Evolutionary conservation across 2,797 vertebrate genomes (phyloP), one percentile per base, ranked within the genome.

Genomic region (Enteromius anoplus): DNA sequence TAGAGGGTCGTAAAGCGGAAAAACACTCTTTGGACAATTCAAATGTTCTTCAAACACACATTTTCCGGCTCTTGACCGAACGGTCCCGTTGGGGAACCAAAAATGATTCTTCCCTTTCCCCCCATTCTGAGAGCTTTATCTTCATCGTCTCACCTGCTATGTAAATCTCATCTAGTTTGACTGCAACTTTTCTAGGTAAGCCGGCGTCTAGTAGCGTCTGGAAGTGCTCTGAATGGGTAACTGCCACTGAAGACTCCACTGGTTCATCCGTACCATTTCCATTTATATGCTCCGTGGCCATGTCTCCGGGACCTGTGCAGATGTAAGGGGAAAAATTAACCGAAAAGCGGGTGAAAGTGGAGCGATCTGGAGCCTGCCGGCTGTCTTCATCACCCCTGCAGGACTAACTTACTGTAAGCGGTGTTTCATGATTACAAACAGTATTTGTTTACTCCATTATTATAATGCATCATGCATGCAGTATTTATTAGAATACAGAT

Each of bases 111-210:
- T 62, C 58, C 23, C 12, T 29, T 29, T 12, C 53, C 1, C 3
- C 23, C 11, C 2, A 6, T 26, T 23, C 11, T 0, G 23, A 23
- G 3, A 62, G 23, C 58, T 26, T 62, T 14, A 12, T 14, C 5
- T 2, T 23, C 26, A 40, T 19, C n/a, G 93, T 94, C 97, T 98
- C 98, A 99, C 98, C 98, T 99, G 98, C 97, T 97, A 99, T 94
- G 96, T 99, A 99, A 97, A 99, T 99, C 98, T 99, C 98, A 95
- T 99, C 98, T 97, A 99, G 97, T 97, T 99, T 99, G 97, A 98
- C 98, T 96, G 98, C 98, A 97, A 99, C 98, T 98, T 99, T 98
- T 97, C 98, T 97, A 97, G 97, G 97, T 98, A 99, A 98, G 97
- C 98, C 98, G 96, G 97, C 97, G 94, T 98, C 98, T 96, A 99